Conservation (phyloP, 2,113 vertebrate genomes). For the Macroglossus sobrinus region DNA sequence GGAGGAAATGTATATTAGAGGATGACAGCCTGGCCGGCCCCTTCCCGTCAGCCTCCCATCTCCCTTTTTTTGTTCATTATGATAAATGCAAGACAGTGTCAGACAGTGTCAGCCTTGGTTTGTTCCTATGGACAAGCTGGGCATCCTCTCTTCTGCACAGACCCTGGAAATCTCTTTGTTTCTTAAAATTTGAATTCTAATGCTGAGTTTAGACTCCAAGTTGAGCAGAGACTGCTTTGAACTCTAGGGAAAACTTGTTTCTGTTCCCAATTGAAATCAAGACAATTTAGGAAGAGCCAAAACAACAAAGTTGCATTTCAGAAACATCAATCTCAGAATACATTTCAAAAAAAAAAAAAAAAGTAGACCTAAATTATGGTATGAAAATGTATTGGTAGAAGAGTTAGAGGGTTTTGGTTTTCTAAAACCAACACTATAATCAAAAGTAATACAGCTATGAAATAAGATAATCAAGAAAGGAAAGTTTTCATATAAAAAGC, state of each 20-base stretch:
- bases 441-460: not conserved
- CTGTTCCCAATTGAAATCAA: not conserved
- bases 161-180: not conserved
- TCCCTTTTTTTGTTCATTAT: not conserved
- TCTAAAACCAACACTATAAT: not conserved
- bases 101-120: not conserved
- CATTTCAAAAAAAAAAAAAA: not conserved
- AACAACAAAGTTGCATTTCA: not conserved
- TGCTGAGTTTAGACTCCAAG: not conserved
- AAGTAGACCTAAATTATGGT: not conserved
- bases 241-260: not conserved
- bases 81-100: not conserved
- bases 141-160: not conserved
- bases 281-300: not conserved
- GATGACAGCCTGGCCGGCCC: not conserved
- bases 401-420: not conserved
- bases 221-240: not conserved
- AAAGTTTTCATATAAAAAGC: not conserved
- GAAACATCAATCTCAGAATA: not conserved
- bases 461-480: conserved; percentile 12
- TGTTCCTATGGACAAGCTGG: not conserved
- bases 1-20: not conserved
- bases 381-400: not conserved
- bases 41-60: not conserved
- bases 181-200: not conserved